Conservation (phyloP, 2,888 invertebrate genomes). For the Acleris emargana region DNA sequence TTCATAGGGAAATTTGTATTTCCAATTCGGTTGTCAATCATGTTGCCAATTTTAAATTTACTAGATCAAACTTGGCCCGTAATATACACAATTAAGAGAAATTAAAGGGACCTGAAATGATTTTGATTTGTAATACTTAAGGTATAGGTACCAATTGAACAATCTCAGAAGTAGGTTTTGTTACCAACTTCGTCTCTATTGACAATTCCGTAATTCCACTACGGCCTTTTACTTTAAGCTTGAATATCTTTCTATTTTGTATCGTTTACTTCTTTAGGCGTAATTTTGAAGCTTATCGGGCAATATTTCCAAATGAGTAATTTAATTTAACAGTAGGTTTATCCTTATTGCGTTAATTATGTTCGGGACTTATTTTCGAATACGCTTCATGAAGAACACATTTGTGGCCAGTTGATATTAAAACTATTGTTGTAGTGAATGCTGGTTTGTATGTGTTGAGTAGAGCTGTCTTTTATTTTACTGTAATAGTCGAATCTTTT, state of each 20-base stretch:
- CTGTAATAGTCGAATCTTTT: conserved; percentile 4
- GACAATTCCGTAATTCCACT: conserved; percentile 66
- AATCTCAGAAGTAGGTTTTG: conserved; percentile 73
- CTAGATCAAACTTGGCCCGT: conserved; percentile 25
- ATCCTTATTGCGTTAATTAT: conserved; percentile 45
- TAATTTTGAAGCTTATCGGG: conserved; percentile 64
- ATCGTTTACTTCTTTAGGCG: conserved; percentile 68
- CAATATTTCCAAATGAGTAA: conserved; percentile 58
- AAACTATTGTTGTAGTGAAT: conserved; percentile 70
- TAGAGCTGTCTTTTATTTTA: neutral
- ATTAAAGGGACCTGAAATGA: conserved; percentile 83
- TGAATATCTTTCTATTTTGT: conserved; percentile 70
- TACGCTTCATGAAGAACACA: conserved; percentile 62
- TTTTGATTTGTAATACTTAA: conserved; percentile 76
- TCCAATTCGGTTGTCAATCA: neutral
- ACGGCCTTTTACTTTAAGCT: conserved; percentile 58
- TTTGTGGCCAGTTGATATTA: conserved; percentile 80
- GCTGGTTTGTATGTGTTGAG: conserved; percentile 49
- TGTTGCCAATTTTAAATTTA: neutral
- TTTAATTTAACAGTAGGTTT: conserved; percentile 49
- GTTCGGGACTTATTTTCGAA: conserved; percentile 63
- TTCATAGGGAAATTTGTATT: conserved; percentile 6
- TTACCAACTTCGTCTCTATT: conserved; percentile 67
- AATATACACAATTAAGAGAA: conserved; percentile 71
- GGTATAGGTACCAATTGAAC: conserved; percentile 80